Conservation (phyloP, 2,888 invertebrate genomes). For the Panopea generosa region DNA sequence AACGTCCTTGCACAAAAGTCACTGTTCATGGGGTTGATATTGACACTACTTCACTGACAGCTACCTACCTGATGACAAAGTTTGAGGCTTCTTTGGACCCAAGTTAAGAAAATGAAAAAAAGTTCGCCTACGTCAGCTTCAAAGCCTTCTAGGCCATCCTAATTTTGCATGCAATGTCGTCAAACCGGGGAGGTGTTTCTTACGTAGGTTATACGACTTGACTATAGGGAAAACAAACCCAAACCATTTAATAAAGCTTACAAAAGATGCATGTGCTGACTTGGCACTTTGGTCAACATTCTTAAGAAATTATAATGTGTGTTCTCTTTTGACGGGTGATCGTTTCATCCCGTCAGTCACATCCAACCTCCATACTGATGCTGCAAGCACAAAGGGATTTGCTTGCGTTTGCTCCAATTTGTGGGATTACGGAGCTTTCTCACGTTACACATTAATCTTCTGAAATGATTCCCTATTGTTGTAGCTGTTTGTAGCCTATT, state of each 20-base stretch:
- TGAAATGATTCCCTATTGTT: conserved; percentile 39
- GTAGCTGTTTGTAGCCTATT: conserved; percentile 33
- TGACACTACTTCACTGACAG: conserved; percentile 14
- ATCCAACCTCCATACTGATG: conserved; percentile 21
- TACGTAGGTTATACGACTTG: conserved; percentile 38
- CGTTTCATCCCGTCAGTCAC: conserved; percentile 33
- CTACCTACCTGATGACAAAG: conserved; percentile 26
- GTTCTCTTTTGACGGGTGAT: too few species aligned
- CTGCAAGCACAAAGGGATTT: conserved; percentile 36
- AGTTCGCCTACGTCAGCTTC: conserved; percentile 17
- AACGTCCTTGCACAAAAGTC: conserved; percentile 10
- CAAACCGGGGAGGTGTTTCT: conserved; percentile 37
- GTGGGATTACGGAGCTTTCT: too few species aligned
- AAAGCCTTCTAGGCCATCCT: conserved; percentile 25
- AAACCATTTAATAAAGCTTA: conserved; percentile 22
- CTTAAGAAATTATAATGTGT: conserved; percentile 29
- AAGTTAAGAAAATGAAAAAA: conserved; percentile 3
- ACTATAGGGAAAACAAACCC: conserved; percentile 12
- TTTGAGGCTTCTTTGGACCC: background rate
- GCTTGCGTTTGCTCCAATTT: too few species aligned
- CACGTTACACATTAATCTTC: conserved; percentile 29
- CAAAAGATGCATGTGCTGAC: conserved; percentile 25
- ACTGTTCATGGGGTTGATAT: conserved; percentile 30
- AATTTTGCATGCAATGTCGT: conserved; percentile 44
- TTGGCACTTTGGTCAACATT: conserved; percentile 27